Base-by-base conservation (phyloP, 2,888 invertebrate species). In the Toxonevra muliebris region DNA sequence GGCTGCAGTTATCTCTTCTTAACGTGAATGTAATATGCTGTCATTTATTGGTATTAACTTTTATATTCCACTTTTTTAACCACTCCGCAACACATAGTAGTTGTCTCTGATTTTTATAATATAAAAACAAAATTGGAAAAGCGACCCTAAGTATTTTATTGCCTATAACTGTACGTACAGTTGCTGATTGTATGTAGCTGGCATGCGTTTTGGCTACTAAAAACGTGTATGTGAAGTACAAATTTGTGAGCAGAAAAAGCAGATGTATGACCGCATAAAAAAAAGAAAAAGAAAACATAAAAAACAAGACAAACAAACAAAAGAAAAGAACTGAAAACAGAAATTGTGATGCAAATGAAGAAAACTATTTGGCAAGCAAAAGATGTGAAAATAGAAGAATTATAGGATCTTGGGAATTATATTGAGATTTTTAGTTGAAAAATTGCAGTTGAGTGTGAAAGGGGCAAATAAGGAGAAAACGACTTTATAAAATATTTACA, bases 371-470 rank as follows among this genome's bases (percentile, higher is more conserved):
- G 50, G 61, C 66, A 57, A 53, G 41, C 48, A 8, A 19, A 12
- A 17, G 17, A 11, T 17, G 41, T 40, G 61, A 45, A 52, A 19
- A 42, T 54, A 20, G 41, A 45, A 30, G 20, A 43, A 19, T 40
- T 30, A 55, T 40, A 12, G 65, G 52, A 65, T 52, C 59, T 53
- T 20, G 30, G 40, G 59, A 57, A 52, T 17, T 48, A 40, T 43
- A 66, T 59, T 57, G 64, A 20, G 30, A 58, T n/a, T 42, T 65
- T 69, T 61, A 69, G 69, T 69, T 61, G 43, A 48, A 62, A 17
- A 64, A 61, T 59, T 65, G 67, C 67, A 67, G 67, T 70, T 67
- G 64, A 58, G 58, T 61, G 70, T 65, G 61, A 53, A 54, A 61
- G 65, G 58, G 65, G 52, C 52, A 61, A 54, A 7, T 8, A 45